These are phyloP conservation scores for Drosophila jambulina DNA, from an alignment of 1,140 invertebrate genomes.

Conservation along the genomic window DNA sequence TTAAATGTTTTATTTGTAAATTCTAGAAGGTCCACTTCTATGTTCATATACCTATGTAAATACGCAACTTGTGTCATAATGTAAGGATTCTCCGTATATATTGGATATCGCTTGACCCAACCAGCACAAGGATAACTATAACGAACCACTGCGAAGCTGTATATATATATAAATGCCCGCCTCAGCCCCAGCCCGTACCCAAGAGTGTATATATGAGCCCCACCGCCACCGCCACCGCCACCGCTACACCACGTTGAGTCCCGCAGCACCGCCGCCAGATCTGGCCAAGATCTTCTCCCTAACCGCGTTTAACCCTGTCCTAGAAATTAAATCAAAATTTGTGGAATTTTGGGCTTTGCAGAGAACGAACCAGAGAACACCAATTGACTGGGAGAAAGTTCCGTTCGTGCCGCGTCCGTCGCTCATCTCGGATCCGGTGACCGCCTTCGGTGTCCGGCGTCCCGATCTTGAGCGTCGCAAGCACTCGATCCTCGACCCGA, in stretches of 20 bases:
- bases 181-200: slow-evolving; percentile 6
- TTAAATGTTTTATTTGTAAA: background rate
- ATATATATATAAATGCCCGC: slow-evolving; percentile 32
- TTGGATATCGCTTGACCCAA: slow-evolving; percentile 37
- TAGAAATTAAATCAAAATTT: slow-evolving; percentile 58
- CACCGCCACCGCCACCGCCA: slow-evolving; percentile 25
- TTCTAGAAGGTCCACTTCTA: slow-evolving; percentile 4
- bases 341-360: slow-evolving; percentile 87
- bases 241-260: slow-evolving; percentile 21
- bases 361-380: slow-evolving; percentile 86
- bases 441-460: slow-evolving; percentile 90
- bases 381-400: slow-evolving; percentile 93
- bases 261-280: slow-evolving; percentile 34
- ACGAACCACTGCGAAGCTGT: slow-evolving; percentile 26
- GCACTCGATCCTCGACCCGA: slow-evolving; percentile 76
- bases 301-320: slow-evolving; percentile 44
- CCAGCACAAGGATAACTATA: slow-evolving; percentile 17
- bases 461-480: slow-evolving; percentile 66
- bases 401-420: slow-evolving; percentile 93
- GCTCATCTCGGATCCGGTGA: slow-evolving; percentile 91
- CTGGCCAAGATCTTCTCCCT: slow-evolving; percentile 19
- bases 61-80: slow-evolving; percentile 43
- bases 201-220: slow-evolving; percentile 30
- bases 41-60: slow-evolving; percentile 19
- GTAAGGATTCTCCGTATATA: slow-evolving; percentile 26